Evolutionary conservation across 2,797 vertebrate species (phyloP).

Genomic region (Myoxocephalus aenaeus): DNA sequence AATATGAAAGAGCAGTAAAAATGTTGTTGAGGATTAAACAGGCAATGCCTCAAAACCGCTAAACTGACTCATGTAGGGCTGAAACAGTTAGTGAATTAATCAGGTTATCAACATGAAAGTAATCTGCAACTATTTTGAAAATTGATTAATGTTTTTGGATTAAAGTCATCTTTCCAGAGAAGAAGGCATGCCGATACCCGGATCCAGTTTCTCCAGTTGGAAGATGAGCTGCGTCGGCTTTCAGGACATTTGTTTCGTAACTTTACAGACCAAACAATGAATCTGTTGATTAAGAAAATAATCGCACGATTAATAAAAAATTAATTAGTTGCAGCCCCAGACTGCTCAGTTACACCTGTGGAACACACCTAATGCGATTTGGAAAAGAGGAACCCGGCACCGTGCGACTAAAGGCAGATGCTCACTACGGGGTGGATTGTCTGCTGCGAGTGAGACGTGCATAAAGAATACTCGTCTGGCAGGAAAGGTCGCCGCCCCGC

Average conservation of each 20-base stretch:
- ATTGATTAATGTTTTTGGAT: not conserved
- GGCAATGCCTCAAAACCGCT: not conserved
- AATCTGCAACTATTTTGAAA: not conserved
- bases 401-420: not conserved
- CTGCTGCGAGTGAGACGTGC: constrained; percentile 10
- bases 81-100: not conserved
- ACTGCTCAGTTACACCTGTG: not conserved
- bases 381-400: not conserved
- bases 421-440: not conserved
- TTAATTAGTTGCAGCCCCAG: not conserved
- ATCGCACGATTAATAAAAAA: not conserved
- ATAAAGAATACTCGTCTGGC: constrained; percentile 6
- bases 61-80: not conserved
- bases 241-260: not conserved
- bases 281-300: not conserved
- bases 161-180: not conserved
- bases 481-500: not conserved
- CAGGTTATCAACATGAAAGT: not conserved
- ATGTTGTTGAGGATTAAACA: not conserved
- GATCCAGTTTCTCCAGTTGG: not conserved
- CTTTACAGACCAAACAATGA: not conserved
- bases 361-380: not conserved
- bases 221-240: not conserved
- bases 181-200: not conserved
- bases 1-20: constrained; percentile 10